Percentiles rank a stretch among this genome's conserved stretches.
Conservation (phyloP, 1,140 invertebrate species). For the Drosophila virilis region DNA sequence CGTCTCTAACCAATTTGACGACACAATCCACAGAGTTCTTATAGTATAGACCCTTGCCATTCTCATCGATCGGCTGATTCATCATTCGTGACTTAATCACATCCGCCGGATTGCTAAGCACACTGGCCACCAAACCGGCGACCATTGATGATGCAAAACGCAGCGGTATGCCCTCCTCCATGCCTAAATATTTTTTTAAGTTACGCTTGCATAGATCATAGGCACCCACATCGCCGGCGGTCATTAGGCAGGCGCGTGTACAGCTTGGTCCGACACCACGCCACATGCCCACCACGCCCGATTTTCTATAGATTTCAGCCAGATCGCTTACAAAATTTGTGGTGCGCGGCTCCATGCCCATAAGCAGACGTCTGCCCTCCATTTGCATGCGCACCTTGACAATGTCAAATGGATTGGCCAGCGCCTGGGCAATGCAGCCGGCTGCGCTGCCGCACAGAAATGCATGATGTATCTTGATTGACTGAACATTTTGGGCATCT, state of each 20-base stretch:
- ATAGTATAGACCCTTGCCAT: slow-evolving; percentile 34
- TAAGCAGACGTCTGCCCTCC: slow-evolving; percentile 19
- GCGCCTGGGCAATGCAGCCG: slow-evolving; percentile 50
- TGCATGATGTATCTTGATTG: not conserved
- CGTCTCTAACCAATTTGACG: slow-evolving; percentile 34
- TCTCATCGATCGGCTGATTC: slow-evolving; percentile 44
- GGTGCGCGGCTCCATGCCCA: slow-evolving; percentile 32
- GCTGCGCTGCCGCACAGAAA: slow-evolving; percentile 34
- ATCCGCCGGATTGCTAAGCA: slow-evolving; percentile 59
- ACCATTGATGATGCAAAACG: slow-evolving; percentile 46
- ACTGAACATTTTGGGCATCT: slow-evolving; percentile 16
- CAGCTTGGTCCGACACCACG: slow-evolving; percentile 46
- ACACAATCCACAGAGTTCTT: slow-evolving; percentile 42
- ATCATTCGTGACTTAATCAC: slow-evolving; percentile 62
- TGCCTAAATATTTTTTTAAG: slow-evolving; percentile 26
- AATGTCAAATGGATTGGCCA: slow-evolving; percentile 62
- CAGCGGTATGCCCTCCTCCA: slow-evolving; percentile 41
- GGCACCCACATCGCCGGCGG: slow-evolving; percentile 58
- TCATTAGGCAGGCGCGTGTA: slow-evolving; percentile 55
- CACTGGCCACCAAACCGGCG: slow-evolving; percentile 47
- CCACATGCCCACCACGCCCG: slow-evolving; percentile 44
- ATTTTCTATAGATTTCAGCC: slow-evolving; percentile 21
- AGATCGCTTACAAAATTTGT: slow-evolving; percentile 18
- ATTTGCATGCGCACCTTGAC: slow-evolving; percentile 62
- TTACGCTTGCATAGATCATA: slow-evolving; percentile 63